Conservation (phyloP, 1,140 invertebrate species). For the Caenorhabditis remanei region DNA sequence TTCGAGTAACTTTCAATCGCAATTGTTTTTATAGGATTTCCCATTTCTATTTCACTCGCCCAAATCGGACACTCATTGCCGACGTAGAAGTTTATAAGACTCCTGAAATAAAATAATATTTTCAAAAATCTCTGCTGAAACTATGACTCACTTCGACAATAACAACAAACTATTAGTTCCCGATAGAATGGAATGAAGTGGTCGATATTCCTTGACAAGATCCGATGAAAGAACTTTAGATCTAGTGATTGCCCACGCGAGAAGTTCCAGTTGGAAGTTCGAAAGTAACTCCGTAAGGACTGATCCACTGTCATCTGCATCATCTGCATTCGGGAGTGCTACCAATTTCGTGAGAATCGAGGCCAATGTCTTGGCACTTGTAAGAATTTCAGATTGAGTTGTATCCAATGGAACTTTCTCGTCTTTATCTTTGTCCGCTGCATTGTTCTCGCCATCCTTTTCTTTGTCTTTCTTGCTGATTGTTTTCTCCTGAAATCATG, state of each 20-base stretch:
- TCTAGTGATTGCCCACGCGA: conserved; percentile 24
- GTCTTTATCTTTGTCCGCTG: conserved; percentile 30
- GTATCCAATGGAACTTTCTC: background rate
- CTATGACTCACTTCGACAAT: background rate
- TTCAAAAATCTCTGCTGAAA: background rate
- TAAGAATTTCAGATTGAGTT: conserved; percentile 27
- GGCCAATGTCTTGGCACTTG: conserved; percentile 35
- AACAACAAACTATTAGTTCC: conserved; percentile 1
- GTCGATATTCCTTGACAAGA: conserved; percentile 14
- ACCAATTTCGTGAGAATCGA: conserved; percentile 27
- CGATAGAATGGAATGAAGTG: conserved; percentile 48
- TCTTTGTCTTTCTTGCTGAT: conserved; percentile 16
- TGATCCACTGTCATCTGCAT: background rate
- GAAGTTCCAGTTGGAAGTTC: conserved; percentile 23
- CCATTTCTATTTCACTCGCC: conserved; percentile 1
- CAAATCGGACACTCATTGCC: conserved; percentile 2
- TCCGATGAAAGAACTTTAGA: background rate
- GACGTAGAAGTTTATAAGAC: conserved; percentile 43
- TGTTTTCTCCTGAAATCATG: background rate
- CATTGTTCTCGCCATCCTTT: background rate
- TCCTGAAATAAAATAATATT: background rate
- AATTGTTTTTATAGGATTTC: background rate
- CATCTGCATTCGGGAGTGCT: background rate
- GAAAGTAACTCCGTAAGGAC: background rate
- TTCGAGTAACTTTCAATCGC: conserved; percentile 49